Evolutionary conservation across 2,113 vertebrate genomes (phyloP).

Genomic region (Gulo gulo): DNA sequence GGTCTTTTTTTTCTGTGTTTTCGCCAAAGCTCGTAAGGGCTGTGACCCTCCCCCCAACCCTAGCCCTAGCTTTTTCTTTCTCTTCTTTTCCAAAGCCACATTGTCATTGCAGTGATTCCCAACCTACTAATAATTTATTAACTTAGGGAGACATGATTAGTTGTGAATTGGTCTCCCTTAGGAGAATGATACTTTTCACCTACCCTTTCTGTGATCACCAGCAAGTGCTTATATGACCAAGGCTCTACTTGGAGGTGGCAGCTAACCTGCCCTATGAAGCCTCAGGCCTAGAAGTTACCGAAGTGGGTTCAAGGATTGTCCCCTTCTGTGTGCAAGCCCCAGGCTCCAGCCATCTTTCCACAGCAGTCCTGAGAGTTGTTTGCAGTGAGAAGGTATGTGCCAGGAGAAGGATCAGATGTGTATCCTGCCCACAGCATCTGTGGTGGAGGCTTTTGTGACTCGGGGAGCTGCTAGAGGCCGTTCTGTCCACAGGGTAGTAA

Average conservation of each 20-base stretch:
- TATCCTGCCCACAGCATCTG: not conserved
- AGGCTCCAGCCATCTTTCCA: not conserved
- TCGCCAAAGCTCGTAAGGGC: not conserved
- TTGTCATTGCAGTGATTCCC: not conserved
- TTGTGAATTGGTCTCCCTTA: not conserved
- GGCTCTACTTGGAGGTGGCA: not conserved
- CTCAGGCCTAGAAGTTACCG: not conserved
- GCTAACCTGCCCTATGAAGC: not conserved
- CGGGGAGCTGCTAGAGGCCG: not conserved
- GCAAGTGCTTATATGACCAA: not conserved
- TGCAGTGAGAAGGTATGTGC: fast-evolving
- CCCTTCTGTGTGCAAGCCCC: not conserved
- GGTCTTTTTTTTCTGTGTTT: not conserved
- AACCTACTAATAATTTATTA: not conserved
- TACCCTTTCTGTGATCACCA: not conserved
- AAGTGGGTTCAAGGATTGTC: not conserved
- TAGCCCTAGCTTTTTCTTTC: not conserved
- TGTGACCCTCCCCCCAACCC: not conserved
- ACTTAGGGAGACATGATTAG: not conserved
- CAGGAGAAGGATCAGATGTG: not conserved
- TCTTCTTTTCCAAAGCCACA: not conserved
- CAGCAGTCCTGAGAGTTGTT: not conserved
- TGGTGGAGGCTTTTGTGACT: not conserved
- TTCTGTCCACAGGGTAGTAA: not conserved
- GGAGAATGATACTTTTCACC: not conserved